Percentiles rank a stretch among this genome's conserved stretches.
Evolutionary conservation across 2,797 vertebrate species (phyloP).

Genomic region (Zalophus californianus): DNA sequence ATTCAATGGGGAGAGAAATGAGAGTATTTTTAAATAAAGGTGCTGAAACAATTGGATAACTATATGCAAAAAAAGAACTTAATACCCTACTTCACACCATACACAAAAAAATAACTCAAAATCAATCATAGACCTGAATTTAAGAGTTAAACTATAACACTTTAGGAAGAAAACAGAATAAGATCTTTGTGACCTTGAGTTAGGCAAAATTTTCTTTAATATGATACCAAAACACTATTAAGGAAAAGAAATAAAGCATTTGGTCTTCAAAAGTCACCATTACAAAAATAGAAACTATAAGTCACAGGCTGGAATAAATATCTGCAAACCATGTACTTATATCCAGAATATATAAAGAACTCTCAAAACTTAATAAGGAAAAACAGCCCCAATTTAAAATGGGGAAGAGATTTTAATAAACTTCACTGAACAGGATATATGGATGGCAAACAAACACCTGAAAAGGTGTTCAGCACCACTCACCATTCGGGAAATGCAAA

Average conservation of each 20-base stretch:
- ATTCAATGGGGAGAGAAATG: neutral
- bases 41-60: neutral
- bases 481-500: accelerated
- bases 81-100: neutral
- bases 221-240: neutral
- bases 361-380: neutral
- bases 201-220: neutral
- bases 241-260: neutral
- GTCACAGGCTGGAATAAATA: neutral
- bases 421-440: neutral
- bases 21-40: neutral
- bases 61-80: neutral
- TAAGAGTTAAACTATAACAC: neutral
- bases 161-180: neutral
- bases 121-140: neutral
- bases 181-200: neutral
- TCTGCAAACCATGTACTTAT: neutral
- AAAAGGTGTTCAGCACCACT: accelerated
- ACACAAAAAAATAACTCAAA: neutral
- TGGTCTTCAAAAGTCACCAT: neutral
- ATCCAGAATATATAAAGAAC: neutral
- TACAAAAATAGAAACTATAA: neutral
- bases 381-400: neutral
- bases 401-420: neutral
- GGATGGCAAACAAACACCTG: neutral